Evolutionary conservation across 2,797 vertebrate genomes (phyloP).

Genomic region (Lithobates sylvaticus): DNA sequence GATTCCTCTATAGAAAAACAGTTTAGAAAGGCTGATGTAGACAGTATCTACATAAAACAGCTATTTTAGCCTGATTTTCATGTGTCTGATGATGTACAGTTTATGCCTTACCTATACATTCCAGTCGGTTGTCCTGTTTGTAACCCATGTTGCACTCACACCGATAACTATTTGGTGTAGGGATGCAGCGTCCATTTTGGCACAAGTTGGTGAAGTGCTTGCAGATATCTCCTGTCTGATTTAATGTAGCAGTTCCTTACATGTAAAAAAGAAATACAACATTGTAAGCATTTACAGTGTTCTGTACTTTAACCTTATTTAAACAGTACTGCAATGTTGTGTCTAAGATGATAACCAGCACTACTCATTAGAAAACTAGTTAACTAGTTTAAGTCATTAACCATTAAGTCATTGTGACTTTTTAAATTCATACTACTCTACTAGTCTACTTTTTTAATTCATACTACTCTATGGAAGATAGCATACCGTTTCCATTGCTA

Average conservation of each 20-base stretch:
- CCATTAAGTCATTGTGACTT: no score
- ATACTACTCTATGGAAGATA: no score
- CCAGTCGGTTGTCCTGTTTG: slow-evolving; percentile 90
- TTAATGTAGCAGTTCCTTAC: slow-evolving; percentile 83
- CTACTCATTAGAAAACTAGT: no score
- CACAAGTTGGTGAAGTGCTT: slow-evolving; percentile 96
- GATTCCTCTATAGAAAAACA: no score
- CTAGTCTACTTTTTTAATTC: no score
- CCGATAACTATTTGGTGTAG: slow-evolving; percentile 90
- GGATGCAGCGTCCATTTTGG: slow-evolving; percentile 95
- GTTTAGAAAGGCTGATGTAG: no score
- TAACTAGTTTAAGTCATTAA: no score
- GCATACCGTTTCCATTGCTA: no score
- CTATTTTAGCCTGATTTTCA: no score
- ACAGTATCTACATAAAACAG: no score
- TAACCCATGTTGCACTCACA: slow-evolving; percentile 99
- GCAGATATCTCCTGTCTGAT: slow-evolving; percentile 94
- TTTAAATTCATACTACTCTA: no score
- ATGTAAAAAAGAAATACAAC: slow-evolving; percentile 29
- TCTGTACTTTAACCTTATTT: neutral
- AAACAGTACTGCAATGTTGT: neutral
- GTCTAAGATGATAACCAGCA: no score
- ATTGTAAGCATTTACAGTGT: neutral
- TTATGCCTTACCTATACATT: slow-evolving; percentile 88
- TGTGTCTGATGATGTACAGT: neutral